Base-by-base conservation (phyloP, 2,888 invertebrate genomes). In the Rapana venosa region DNA sequence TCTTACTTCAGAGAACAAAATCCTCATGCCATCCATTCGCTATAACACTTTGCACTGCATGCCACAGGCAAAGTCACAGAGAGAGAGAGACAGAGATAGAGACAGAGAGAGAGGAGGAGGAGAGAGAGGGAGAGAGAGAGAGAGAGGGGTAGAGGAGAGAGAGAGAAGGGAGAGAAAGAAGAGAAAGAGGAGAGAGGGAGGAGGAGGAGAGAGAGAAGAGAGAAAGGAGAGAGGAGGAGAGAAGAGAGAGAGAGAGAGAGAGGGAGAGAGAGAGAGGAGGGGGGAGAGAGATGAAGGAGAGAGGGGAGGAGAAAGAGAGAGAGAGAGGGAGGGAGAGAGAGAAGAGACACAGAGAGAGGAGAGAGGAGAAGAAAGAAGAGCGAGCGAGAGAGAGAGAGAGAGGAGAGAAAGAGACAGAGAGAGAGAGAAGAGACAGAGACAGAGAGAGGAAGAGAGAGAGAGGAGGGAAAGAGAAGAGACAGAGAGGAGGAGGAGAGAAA, bases 221-320 rank as follows among this genome's bases (percentile, higher is more conserved):
- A 20, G 70, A 20, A 26, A 20, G 70, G 70, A 20, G 70, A 70
- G 70, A 20, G 70, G 26, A 26, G 70, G 70, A 22, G 70, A 26
- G 70, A 70, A 70, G 22, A 70, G 22, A 70, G 22, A 70, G 22
- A 22, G 70, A 70, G 70, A 74, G 74, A 74, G 6, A 74, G 74
- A 74, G n/a, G 26, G 8, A 11, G n/a, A n/a, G n/a, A 81, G 81
- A 88, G 56, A 88, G 81, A 81, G 22, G 36, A 47, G 56, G 58
- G 79, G 58, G 56, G 88, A 88, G 58, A 88, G 79, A 81, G 56
- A 88, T 32, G n/a, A n/a, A 87, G 32, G 74, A 77, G 56, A 36
- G 47, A 88, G 56, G 81, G 81, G 81, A 58, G 81, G n/a, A 58
- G 58, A 81, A 32, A 56, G 81, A 88, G n/a, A 74, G 74, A 74